Base-by-base conservation (phyloP, 2,113 vertebrate genomes). In the Tetrao urogallus region DNA sequence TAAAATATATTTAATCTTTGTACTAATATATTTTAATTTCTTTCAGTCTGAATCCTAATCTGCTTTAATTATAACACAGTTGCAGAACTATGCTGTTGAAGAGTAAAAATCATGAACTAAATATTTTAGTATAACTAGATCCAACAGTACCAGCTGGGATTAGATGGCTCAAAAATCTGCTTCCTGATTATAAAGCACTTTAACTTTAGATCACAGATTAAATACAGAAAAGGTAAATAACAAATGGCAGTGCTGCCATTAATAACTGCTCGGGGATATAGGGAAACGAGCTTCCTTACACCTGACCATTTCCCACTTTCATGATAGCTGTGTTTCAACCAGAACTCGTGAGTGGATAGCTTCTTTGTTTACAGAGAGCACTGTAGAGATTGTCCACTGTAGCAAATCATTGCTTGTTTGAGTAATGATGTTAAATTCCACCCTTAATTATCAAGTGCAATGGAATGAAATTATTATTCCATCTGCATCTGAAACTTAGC, bases 201-300 rank as follows among this genome's bases (percentile, higher is more conserved):
- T 64, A 58, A 54, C 25, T 56, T 56, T 56, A 56, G 54, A 52
- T 86, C 91, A 88, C 45, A 76, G 30, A 54, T 82, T 69, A 84
- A 88, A 93, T 20, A 86, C 12, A 77, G 82, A 43, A 66, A 87
- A 77, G 38, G 40, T 79, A 82, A 94, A 89, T 85, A 94, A 94
- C 50, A 21, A 86, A 87, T 80, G 52, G 67, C 11, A 67, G 14
- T 3, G 11, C 71, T 74, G 71, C 52, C 32, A 40, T 60, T 47
- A 74, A 88, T 67, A 76, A 91, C 22, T 6, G 4, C 50, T 61
- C 61, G 40, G n/a, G 47, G 38, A 66, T 78, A 74, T 5, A 5
- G 43, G 78, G 60, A 86, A 89, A 56, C 27, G 8, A 82, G 79
- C 15, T 73, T 87, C 47, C 57, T 85, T 82, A 21, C 9, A 22